Base-by-base conservation (phyloP, 2,888 invertebrate species). In the Sinodicranocentrus sp. region DNA sequence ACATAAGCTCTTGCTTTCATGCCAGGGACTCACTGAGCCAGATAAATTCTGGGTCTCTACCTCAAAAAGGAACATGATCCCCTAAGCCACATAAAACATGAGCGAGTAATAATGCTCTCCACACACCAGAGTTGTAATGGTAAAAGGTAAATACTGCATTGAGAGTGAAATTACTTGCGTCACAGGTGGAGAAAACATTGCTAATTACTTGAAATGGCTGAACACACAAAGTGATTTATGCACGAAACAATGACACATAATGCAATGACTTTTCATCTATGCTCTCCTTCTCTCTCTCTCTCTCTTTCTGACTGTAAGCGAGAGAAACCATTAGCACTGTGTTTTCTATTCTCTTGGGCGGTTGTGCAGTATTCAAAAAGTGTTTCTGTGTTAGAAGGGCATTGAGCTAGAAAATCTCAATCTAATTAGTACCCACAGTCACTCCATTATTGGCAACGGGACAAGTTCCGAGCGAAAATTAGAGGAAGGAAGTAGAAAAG, bases 341-440 rank as follows among this genome's bases (percentile, higher is more conserved):
- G 25, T 26, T 61, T 21, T 59, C 59, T 6, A 39, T 8, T 39
- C 13, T 39, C 13, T 13, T 13, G 17, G 52, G 52, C 25, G 26
- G 25, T 25, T 19, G 19, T 52, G 8, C 2, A 52, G 17, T 19
- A 52, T 52, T 52, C 52, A 2, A 8, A n/a, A n/a, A 52, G 52
- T 43, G 67, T 70, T 54, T 19, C 26, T n/a, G 26, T 63, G n/a
- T 48, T 19, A 21, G 17, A 39, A 68, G 19, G 17, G 59, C 43
- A 77, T 68, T 59, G 68, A 28, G 28, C 43, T 59, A 59, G 43
- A 68, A 68, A 77, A 57, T 67, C 77, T 57, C 67, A 77, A 77
- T 77, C 77, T 77, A 77, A 77, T 77, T 77, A 26, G 28, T 59
- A 59, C 26, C 68, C 43, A 68, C 44, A 68, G 67, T 68, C 63